Evolutionary conservation across 2,113 vertebrate species (phyloP).

Genomic region (Chroicocephalus ridibundus): DNA sequence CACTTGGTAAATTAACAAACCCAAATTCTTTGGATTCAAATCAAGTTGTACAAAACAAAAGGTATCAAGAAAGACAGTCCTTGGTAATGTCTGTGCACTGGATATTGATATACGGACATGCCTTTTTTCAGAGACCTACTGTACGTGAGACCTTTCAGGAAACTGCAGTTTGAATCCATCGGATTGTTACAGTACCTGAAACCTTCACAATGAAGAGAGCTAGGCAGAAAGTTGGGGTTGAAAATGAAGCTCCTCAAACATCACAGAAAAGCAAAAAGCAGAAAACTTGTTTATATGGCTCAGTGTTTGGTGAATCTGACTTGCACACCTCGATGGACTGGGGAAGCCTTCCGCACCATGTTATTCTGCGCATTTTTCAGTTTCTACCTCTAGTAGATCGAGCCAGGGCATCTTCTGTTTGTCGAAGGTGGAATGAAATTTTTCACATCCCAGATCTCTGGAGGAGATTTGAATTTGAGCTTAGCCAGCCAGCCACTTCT

Average conservation of each 20-base stretch:
- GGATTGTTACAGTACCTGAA: not conserved
- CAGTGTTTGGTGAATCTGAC: not conserved
- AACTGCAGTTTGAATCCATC: not conserved
- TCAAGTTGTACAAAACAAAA: not conserved
- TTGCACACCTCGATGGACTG: conserved; percentile 67
- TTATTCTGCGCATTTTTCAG: conserved; percentile 84
- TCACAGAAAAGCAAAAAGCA: conserved; percentile 72
- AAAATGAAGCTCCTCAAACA: conserved; percentile 64
- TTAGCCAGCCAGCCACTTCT: conserved; percentile 87
- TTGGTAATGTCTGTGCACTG: not conserved
- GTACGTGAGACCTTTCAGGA: not conserved
- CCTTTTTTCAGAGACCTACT: not conserved
- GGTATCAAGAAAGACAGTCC: not conserved
- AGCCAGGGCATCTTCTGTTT: conserved; percentile 85
- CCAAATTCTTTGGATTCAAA: not conserved
- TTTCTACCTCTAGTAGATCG: conserved; percentile 85
- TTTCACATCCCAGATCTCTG: conserved; percentile 91
- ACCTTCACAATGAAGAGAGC: conserved; percentile 81
- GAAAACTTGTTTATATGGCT: conserved; percentile 40
- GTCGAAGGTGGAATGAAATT: conserved; percentile 85
- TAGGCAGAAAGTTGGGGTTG: conserved; percentile 56
- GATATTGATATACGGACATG: not conserved
- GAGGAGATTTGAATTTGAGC: conserved; percentile 91
- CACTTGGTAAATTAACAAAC: not conserved
- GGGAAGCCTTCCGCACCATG: conserved; percentile 81